Percentiles rank a stretch among this genome's conserved stretches.
These are phyloP conservation scores for Caenorhabditis afra DNA, from an alignment of 2,888 invertebrate species.

Conservation along the genomic window DNA sequence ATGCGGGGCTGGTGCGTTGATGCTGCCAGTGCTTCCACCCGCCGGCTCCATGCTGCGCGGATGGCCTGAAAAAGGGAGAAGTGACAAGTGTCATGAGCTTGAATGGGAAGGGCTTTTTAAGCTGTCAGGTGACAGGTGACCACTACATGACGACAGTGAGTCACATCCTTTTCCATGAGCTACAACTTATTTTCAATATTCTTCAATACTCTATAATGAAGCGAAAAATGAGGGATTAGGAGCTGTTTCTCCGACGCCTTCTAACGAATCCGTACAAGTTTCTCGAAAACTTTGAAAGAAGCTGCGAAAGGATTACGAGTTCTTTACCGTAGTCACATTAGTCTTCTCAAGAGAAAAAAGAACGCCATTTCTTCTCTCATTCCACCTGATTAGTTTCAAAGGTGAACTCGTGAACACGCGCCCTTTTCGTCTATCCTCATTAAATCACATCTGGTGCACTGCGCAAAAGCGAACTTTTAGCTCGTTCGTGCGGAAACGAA, in stretches of 20 bases:
- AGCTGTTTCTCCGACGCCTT: not conserved
- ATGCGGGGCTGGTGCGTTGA: slow-evolving; percentile 43
- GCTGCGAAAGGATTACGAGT: not conserved
- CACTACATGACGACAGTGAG: slow-evolving; percentile 17
- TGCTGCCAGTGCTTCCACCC: too few species aligned
- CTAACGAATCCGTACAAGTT: slow-evolving; percentile 15
- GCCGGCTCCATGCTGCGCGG: not conserved
- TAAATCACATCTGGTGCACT: not conserved
- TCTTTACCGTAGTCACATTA: too few species aligned
- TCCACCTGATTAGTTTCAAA: too few species aligned
- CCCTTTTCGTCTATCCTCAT: not conserved
- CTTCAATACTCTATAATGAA: slow-evolving; percentile 34
- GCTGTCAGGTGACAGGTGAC: not conserved
- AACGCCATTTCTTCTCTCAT: too few species aligned
- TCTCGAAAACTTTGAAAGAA: not conserved
- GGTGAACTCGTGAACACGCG: too few species aligned
- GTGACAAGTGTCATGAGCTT: slow-evolving; percentile 1
- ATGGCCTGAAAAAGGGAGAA: not conserved
- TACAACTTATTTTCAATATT: slow-evolving; percentile 2
- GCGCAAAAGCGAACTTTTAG: not conserved
- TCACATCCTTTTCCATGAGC: not conserved
- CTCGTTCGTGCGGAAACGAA: too few species aligned
- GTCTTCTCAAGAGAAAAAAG: too few species aligned
- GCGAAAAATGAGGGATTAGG: slow-evolving; percentile 2
- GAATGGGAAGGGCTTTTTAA: too few species aligned